A percentile compares a stretch with the other conserved stretches of the same genome.
Conservation (phyloP, 2,888 invertebrate genomes). For the Volucella inflata region DNA sequence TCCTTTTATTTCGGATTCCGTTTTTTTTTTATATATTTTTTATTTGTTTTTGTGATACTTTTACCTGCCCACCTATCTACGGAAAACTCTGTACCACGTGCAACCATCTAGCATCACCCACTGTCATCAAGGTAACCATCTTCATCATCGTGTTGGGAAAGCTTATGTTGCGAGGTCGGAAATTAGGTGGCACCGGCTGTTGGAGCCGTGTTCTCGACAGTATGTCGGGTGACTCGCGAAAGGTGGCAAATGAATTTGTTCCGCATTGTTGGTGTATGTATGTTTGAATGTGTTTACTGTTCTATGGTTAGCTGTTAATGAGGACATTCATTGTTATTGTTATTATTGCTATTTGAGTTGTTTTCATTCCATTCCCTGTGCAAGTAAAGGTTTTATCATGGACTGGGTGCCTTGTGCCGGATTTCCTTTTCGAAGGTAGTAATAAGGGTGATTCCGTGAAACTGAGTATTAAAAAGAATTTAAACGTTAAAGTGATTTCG, state of each 20-base stretch:
- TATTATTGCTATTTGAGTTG: conserved; percentile 69
- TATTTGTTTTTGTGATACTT: not conserved
- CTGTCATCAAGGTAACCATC: conserved; percentile 24
- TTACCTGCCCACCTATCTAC: conserved; percentile 9
- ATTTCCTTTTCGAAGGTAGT: conserved; percentile 40
- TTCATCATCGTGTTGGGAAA: conserved; percentile 9
- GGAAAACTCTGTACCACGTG: not conserved
- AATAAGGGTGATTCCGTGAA: conserved; percentile 22
- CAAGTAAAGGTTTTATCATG: no score
- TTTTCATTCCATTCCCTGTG: conserved; percentile 8
- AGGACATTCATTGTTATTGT: conserved; percentile 68
- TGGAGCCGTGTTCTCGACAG: conserved; percentile 45
- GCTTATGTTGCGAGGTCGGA: conserved; percentile 48
- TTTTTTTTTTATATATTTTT: conserved; percentile 30
- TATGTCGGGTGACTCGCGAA: conserved; percentile 46
- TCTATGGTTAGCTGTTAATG: conserved; percentile 73
- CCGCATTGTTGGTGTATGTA: conserved; percentile 53
- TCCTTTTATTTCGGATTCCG: conserved; percentile 69
- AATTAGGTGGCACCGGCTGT: conserved; percentile 68
- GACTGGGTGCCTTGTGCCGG: conserved; percentile 33
- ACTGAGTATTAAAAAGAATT: conserved; percentile 33
- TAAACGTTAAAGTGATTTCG: conserved; percentile 52
- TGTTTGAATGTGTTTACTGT: conserved; percentile 38
- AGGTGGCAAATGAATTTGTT: conserved; percentile 73
- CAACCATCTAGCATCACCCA: not conserved